phyloP scores from a whole-genome alignment of 1,140 invertebrate species.

The Popillia japonica region DNA sequence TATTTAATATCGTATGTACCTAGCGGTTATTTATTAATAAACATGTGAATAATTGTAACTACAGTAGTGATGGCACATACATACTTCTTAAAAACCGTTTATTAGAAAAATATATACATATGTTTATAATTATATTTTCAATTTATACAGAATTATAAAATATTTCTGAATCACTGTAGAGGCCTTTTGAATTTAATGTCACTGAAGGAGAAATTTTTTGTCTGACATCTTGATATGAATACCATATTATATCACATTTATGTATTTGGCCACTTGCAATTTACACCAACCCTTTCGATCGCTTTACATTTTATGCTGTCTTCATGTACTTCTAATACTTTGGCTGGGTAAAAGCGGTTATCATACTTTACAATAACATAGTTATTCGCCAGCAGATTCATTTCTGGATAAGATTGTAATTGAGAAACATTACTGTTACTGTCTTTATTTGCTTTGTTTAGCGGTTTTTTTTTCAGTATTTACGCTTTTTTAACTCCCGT shows the following conservation, averaged over 20 bases:
- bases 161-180: too few species aligned
- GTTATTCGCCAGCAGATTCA: background rate
- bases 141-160: too few species aligned
- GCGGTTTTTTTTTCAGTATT: background rate
- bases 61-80: too few species aligned
- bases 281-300: background rate
- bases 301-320: background rate
- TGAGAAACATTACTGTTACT: too few species aligned
- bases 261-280: background rate
- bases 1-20: too few species aligned
- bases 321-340: conserved; percentile 15
- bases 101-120: too few species aligned
- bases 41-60: too few species aligned
- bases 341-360: conserved; percentile 2
- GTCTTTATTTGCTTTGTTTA: background rate
- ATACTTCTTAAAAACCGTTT: too few species aligned
- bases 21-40: too few species aligned
- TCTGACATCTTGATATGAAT: background rate
- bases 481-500: background rate
- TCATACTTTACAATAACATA: conserved; percentile 29
- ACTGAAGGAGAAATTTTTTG: background rate
- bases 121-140: too few species aligned
- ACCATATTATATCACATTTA: background rate
- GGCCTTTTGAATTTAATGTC: background rate
- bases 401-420: background rate